Base-by-base conservation (phyloP, 1,140 invertebrate species). In the Cydia splendana region DNA sequence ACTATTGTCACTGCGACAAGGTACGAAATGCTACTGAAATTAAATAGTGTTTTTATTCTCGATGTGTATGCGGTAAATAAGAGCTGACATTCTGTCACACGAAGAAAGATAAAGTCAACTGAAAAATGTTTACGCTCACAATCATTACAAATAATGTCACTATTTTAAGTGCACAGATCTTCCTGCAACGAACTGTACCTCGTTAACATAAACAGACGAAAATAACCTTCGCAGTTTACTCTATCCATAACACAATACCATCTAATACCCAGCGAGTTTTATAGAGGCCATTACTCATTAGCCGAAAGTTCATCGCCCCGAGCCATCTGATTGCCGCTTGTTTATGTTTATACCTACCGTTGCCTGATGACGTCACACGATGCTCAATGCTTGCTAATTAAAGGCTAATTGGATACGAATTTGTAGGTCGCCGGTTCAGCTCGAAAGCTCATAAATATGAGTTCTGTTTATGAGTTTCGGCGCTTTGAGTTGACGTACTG, bases 291-390 rank as follows among this genome's bases (percentile, higher is more conserved):
- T 57, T 7, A 57, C 53, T 57, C 53, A 57, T 57, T 57, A 57
- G 53, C 15, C 53, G 48, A 51, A 57, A 57, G 53, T 57, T 57
- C n/a, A 57, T 57, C n/a, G 53, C 53, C 53, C 53, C 15, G 53
- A 18, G 53, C 53, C 53, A 57, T 57, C 53, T 57, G 53, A 57
- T 57, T 57, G 53, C 53, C 6, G 53, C 53, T 57, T 57, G 53
- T 57, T 57, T 51, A 51, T 57, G 53, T 57, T 57, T 48, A 48
- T 57, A 57, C 53, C 53, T 57, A 57, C 53, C 53, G 53, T n/a
- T 57, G n/a, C n/a, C 48, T 51, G 48, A 51, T 57, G 53, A 57
- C 53, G 53, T 57, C 53, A 57, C n/a, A 9, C 15, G 15, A 18
- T 57, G 53, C 53, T 57, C 53, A 57, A 57, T 57, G 53, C 53